Percentiles rank a stretch among this genome's conserved stretches.
phyloP scores from a whole-genome alignment of 2,797 vertebrate genomes.

The Myoxocephalus aenaeus region DNA sequence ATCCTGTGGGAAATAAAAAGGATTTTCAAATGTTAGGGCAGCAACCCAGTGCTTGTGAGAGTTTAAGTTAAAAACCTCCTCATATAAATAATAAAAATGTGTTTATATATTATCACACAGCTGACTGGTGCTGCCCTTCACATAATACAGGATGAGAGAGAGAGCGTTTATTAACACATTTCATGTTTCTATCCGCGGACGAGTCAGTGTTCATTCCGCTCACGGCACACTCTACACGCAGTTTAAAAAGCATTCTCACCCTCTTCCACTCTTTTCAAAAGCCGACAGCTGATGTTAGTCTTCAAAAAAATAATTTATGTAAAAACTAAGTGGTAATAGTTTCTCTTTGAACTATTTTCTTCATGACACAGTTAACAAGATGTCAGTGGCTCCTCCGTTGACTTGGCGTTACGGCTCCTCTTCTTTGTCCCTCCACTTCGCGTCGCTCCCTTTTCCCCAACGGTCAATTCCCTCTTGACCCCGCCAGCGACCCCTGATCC shows the following conservation, averaged over 20 bases:
- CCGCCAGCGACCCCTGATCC: conserved; percentile 52
- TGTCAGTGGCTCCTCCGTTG: conserved; percentile 73
- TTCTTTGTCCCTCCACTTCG: conserved; percentile 35
- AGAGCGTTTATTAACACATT: conserved; percentile 71
- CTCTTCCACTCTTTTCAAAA: conserved; percentile 77
- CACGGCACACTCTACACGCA: conserved; percentile 70
- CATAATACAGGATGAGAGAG: conserved; percentile 75
- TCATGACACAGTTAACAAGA: conserved; percentile 79
- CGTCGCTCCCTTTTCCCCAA: conserved; percentile 36
- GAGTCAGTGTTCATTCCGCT: conserved; percentile 71
- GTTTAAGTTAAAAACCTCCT: conserved; percentile 88
- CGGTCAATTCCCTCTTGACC: conserved; percentile 59
- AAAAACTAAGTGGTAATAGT: conserved; percentile 88
- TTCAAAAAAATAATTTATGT: conserved; percentile 89
- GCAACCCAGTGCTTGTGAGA: conserved; percentile 81
- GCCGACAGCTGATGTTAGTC: conserved; percentile 85
- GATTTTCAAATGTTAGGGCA: conserved; percentile 83
- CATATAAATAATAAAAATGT: conserved; percentile 91
- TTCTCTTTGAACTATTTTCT: conserved; percentile 82
- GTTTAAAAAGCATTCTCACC: conserved; percentile 82
- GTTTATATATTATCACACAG: conserved; percentile 86
- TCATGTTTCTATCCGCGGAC: conserved; percentile 66
- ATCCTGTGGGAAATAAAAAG: conserved; percentile 80
- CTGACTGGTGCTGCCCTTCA: conserved; percentile 77
- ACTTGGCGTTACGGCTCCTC: conserved; percentile 70